phyloP scores from a whole-genome alignment of 1,140 invertebrate species.

The Leptinotarsa lineolata region DNA sequence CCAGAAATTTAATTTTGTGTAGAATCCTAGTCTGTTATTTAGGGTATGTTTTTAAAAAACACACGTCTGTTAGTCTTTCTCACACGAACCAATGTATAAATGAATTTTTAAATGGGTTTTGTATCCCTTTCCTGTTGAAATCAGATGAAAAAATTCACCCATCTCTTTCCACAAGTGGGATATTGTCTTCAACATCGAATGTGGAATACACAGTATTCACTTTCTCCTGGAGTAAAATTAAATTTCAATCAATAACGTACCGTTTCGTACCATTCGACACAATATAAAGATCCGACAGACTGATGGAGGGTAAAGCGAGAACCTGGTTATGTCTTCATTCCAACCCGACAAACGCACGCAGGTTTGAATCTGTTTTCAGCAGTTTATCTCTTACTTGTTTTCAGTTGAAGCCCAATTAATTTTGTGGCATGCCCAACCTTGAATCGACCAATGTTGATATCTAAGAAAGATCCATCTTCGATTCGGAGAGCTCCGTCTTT shows the following conservation, averaged over 20 bases:
- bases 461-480: constrained; percentile 27
- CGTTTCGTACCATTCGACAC: constrained; percentile 1
- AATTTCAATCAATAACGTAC: constrained; percentile 19
- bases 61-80: no score
- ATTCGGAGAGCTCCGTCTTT: constrained; percentile 18
- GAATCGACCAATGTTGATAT: constrained; percentile 42
- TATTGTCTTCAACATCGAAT: no score
- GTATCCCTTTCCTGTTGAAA: no score
- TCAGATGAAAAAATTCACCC: no score
- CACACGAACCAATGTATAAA: no score
- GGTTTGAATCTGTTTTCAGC: constrained; percentile 52
- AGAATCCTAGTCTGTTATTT: no score
- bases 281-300: background rate
- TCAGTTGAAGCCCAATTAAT: constrained; percentile 56
- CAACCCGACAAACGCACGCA: constrained; percentile 47
- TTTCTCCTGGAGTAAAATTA: background rate
- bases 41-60: no score
- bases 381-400: constrained; percentile 57
- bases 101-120: no score
- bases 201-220: no score
- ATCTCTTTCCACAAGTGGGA: no score
- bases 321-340: constrained; percentile 51
- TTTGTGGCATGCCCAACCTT: constrained; percentile 53
- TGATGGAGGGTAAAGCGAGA: constrained; percentile 36
- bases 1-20: no score